Percentiles rank a stretch among this genome's conserved stretches.
Conservation (phyloP, 2,113 vertebrate genomes). For the Pontoporia blainvillei region DNA sequence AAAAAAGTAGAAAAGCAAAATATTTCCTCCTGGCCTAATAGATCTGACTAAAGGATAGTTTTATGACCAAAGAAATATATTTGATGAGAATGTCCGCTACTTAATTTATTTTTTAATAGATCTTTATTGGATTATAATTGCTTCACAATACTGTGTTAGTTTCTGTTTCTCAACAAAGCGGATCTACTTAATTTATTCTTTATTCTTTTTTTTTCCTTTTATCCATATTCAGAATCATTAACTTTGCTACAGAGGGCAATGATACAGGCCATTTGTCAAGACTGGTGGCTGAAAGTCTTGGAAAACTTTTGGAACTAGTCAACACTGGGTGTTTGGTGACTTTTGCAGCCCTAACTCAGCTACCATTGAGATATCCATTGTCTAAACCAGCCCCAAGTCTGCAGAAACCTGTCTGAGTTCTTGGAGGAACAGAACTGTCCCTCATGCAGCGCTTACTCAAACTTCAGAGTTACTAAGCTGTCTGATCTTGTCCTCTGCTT, state of each 20-base stretch:
- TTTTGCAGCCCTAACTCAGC: constrained; percentile 26
- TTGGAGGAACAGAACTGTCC: constrained; percentile 41
- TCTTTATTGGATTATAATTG: too few species aligned
- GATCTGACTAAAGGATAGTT: not conserved
- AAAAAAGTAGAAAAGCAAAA: too few species aligned
- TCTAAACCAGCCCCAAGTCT: constrained; percentile 31
- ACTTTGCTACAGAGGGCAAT: not conserved
- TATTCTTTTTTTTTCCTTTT: not conserved
- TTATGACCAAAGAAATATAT: not conserved
- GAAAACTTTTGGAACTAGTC: constrained; percentile 58
- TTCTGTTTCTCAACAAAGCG: too few species aligned
- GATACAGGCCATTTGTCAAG: constrained; percentile 39
- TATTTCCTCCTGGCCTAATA: not conserved
- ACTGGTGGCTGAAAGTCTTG: constrained; percentile 50
- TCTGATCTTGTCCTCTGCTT: not conserved
- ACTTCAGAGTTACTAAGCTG: not conserved
- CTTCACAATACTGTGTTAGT: too few species aligned
- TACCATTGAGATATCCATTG: constrained; percentile 30
- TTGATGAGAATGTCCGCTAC: not conserved
- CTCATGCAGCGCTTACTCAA: not conserved
- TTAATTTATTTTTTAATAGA: too few species aligned
- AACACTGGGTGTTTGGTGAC: constrained; percentile 62
- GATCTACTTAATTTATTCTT: not conserved
- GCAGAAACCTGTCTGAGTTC: constrained; percentile 51
- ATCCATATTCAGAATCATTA: not conserved